Conservation (phyloP, 2,113 vertebrate species). For the Psettodes erumei region DNA sequence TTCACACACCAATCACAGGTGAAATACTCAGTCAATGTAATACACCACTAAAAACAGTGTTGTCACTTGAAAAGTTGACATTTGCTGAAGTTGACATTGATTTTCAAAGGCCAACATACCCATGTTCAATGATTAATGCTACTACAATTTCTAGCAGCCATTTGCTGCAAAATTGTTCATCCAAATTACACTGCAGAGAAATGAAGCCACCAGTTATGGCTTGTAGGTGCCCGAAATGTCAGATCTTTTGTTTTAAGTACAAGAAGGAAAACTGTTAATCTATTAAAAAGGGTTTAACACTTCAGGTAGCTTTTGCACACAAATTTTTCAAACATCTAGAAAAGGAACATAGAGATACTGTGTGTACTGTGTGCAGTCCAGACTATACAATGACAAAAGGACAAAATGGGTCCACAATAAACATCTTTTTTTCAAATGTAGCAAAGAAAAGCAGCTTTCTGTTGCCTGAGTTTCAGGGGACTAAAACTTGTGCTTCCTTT, state of each 20-base stretch:
- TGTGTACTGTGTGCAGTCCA: not conserved
- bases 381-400: not conserved
- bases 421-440: not conserved
- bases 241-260: not conserved
- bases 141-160: not conserved
- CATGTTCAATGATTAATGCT: not conserved
- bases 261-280: no score
- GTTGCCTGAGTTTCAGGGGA: not conserved
- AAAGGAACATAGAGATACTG: not conserved
- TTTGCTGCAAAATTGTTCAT: no score
- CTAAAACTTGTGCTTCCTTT: not conserved
- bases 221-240: not conserved
- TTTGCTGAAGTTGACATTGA: not conserved
- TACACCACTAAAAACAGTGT: not conserved
- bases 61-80: no score
- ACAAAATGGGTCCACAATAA: not conserved
- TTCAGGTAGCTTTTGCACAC: not conserved
- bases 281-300: not conserved
- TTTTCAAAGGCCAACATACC: not conserved
- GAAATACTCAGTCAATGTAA: not conserved
- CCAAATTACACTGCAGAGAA: no score
- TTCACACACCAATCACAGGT: not conserved
- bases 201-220: not conserved
- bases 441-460: not conserved
- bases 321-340: no score